These are phyloP conservation scores for Philaethria dido DNA, from an alignment of 2,888 invertebrate genomes.

Conservation along the genomic window DNA sequence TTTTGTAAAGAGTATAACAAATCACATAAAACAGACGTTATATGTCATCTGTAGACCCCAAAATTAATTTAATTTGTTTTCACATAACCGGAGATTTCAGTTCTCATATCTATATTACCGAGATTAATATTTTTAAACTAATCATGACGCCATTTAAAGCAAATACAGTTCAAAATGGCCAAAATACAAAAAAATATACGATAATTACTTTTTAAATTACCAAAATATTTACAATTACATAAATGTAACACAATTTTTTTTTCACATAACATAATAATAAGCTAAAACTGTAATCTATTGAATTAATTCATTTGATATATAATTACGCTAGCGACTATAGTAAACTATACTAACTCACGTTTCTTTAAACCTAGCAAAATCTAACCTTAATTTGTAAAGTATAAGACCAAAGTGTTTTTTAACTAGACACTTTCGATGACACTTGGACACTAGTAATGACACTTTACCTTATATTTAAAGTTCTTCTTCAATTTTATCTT, in stretches of 20 bases:
- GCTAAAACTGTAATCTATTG: background rate
- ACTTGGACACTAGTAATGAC: background rate
- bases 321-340: slow-evolving; percentile 7
- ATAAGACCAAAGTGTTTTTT: background rate
- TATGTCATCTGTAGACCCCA: too few relatives aligned
- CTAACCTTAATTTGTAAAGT: background rate
- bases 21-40: too few relatives aligned
- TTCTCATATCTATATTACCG: too few relatives aligned
- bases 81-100: too few relatives aligned
- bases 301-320: background rate
- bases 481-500: slow-evolving; percentile 35
- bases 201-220: background rate
- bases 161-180: background rate
- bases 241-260: background rate
- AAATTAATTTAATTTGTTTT: too few relatives aligned
- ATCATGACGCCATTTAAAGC: background rate
- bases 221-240: slow-evolving; percentile 10
- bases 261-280: background rate
- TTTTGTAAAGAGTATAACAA: too few relatives aligned
- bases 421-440: background rate
- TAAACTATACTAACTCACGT: slow-evolving; percentile 11
- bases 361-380: background rate
- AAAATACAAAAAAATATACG: background rate
- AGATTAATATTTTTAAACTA: background rate
- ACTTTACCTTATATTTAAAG: slow-evolving; percentile 26